phyloP scores from a whole-genome alignment of 2,797 vertebrate species.

The Choloepus didactylus region DNA sequence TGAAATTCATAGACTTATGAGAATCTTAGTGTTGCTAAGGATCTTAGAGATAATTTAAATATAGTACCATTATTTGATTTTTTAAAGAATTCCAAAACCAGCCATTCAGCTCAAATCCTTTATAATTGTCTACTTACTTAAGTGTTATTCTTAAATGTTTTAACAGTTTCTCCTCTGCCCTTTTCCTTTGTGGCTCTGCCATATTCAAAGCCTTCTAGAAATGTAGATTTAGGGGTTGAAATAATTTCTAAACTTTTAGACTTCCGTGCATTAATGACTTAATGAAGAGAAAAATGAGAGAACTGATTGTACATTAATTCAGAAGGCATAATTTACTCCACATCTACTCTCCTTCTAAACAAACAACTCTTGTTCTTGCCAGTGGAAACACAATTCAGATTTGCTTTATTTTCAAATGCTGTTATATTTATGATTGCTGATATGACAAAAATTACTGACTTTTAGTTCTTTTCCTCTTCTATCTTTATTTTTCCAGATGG shows the following conservation, averaged over 20 bases:
- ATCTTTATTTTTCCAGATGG: conserved; percentile 12
- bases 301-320: background rate
- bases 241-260: conserved; percentile 34
- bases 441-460: background rate
- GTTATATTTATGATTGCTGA: background rate
- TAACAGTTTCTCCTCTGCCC: background rate
- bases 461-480: conserved; percentile 3
- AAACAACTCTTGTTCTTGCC: background rate
- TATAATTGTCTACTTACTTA: conserved; percentile 34
- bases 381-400: background rate
- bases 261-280: background rate
- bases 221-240: conserved; percentile 3
- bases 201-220: conserved; percentile 10
- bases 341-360: background rate
- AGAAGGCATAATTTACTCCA: background rate
- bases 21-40: conserved; percentile 57
- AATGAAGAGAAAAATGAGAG: background rate
- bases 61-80: conserved; percentile 20
- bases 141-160: background rate
- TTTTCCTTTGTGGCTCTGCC: background rate
- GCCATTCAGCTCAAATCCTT: background rate
- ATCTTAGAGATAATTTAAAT: conserved; percentile 27
- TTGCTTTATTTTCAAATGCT: background rate
- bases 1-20: conserved; percentile 56
- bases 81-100: background rate